These are phyloP conservation scores for Epinephelus lanceolatus DNA, from an alignment of 2,113 vertebrate genomes.

Conservation along the genomic window DNA sequence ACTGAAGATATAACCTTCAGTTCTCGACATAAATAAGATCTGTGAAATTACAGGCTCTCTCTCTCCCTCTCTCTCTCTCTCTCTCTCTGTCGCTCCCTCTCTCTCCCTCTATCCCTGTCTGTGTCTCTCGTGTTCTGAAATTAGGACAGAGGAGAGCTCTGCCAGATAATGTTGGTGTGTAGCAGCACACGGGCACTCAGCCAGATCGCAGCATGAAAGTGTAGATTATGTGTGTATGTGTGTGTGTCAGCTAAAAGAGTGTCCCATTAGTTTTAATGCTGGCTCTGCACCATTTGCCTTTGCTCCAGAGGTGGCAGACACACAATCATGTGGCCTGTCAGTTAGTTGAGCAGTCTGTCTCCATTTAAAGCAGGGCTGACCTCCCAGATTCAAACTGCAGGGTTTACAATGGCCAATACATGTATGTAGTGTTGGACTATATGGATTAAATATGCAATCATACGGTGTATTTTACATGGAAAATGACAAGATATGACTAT, in stretches of 20 bases:
- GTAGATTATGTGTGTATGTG: not conserved
- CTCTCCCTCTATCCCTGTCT: not conserved
- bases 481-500: not conserved
- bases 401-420: not conserved
- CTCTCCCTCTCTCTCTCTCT: not conserved
- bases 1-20: slow-evolving; percentile 1
- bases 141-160: slow-evolving; percentile 36
- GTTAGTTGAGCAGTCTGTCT: slow-evolving; percentile 12
- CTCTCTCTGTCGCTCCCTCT: not conserved
- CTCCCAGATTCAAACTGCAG: not conserved
- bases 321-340: slow-evolving; percentile 13
- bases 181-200: slow-evolving; percentile 31
- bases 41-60: slow-evolving; percentile 34
- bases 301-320: slow-evolving; percentile 40
- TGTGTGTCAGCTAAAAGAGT: slow-evolving; percentile 7
- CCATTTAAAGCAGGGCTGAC: slow-evolving; percentile 5
- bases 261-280: slow-evolving; percentile 42
- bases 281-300: slow-evolving; percentile 46
- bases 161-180: slow-evolving; percentile 38
- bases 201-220: slow-evolving; percentile 41
- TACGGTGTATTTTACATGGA: not conserved
- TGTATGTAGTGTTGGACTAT: not conserved
- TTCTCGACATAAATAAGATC: slow-evolving; percentile 15
- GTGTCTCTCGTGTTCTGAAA: slow-evolving; percentile 31
- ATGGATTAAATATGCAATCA: not conserved